phyloP scores from a whole-genome alignment of 1,140 invertebrate species.

The Contarinia nasturtii region DNA sequence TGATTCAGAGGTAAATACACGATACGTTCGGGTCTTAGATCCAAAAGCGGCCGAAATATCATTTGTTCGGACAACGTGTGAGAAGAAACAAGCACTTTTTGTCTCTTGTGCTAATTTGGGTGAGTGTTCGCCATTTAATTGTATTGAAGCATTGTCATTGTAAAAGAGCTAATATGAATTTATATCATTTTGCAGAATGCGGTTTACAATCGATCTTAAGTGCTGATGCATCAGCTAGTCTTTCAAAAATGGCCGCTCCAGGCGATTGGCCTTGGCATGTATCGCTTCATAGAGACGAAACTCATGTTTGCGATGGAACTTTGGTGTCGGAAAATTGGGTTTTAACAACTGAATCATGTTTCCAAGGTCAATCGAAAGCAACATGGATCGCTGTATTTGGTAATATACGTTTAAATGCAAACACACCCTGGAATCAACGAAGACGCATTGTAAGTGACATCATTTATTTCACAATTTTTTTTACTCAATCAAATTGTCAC shows the following conservation, averaged over 20 bases:
- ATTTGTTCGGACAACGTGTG: slow-evolving; percentile 54
- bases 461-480: neutral
- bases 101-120: slow-evolving; percentile 57
- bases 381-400: slow-evolving; percentile 68
- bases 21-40: slow-evolving; percentile 62
- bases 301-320: slow-evolving; percentile 75
- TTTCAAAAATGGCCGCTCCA: slow-evolving; percentile 47
- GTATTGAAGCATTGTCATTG: neutral
- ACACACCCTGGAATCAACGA: slow-evolving; percentile 74
- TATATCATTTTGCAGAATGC: slow-evolving; percentile 40
- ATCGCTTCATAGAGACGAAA: slow-evolving; percentile 59
- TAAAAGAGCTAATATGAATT: slow-evolving; percentile 2
- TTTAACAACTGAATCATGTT: slow-evolving; percentile 72
- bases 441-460: slow-evolving; percentile 40
- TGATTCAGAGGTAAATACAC: slow-evolving; percentile 28
- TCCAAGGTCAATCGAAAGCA: slow-evolving; percentile 70
- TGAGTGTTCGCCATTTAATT: slow-evolving; percentile 24
- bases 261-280: slow-evolving; percentile 85
- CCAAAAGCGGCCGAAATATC: slow-evolving; percentile 59
- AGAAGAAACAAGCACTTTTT: slow-evolving; percentile 56
- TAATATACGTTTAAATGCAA: slow-evolving; percentile 49
- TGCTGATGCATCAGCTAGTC: slow-evolving; percentile 23
- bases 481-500: neutral
- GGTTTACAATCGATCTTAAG: slow-evolving; percentile 48
- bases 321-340: slow-evolving; percentile 63